A percentile compares a stretch with the other conserved stretches of the same genome.
Conservation (phyloP, 2,113 vertebrate genomes). For the Perca flavescens region DNA sequence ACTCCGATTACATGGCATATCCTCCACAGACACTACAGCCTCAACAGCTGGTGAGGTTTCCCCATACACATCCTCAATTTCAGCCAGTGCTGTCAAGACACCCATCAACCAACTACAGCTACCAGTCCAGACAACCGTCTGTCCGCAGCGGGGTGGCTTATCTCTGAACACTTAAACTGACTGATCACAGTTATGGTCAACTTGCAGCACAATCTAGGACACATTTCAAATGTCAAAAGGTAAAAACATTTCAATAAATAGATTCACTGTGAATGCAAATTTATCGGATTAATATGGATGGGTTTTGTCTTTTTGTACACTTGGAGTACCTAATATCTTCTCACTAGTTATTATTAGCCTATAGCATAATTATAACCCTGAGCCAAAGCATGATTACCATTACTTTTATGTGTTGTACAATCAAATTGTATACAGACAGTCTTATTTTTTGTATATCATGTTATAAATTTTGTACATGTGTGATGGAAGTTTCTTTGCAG, state of each 20-base stretch:
- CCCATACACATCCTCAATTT: constrained; percentile 42
- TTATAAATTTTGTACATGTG: background rate
- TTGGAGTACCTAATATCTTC: background rate
- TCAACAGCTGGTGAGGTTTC: constrained; percentile 64
- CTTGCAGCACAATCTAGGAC: background rate
- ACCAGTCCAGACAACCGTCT: constrained; percentile 77
- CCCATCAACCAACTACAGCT: constrained; percentile 73
- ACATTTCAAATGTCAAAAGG: constrained; percentile 26
- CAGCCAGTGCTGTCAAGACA: constrained; percentile 70
- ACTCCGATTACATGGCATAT: constrained; percentile 70
- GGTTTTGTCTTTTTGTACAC: background rate
- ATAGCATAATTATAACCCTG: background rate
- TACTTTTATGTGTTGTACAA: constrained; percentile 11
- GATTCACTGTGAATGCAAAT: constrained; percentile 5
- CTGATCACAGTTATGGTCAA: constrained; percentile 24
- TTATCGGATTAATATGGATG: background rate
- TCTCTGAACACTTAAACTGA: constrained; percentile 60
- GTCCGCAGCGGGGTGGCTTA: constrained; percentile 73
- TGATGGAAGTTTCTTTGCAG: background rate
- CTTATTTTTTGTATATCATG: background rate
- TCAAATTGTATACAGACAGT: background rate
- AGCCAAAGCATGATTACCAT: background rate
- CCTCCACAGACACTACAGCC: constrained; percentile 67
- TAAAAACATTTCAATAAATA: constrained; percentile 12
- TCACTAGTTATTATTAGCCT: background rate